A percentile compares a stretch with the other conserved stretches of the same genome.
phyloP scores from a whole-genome alignment of 2,888 invertebrate species.

The Barypeithes pellucidus region DNA sequence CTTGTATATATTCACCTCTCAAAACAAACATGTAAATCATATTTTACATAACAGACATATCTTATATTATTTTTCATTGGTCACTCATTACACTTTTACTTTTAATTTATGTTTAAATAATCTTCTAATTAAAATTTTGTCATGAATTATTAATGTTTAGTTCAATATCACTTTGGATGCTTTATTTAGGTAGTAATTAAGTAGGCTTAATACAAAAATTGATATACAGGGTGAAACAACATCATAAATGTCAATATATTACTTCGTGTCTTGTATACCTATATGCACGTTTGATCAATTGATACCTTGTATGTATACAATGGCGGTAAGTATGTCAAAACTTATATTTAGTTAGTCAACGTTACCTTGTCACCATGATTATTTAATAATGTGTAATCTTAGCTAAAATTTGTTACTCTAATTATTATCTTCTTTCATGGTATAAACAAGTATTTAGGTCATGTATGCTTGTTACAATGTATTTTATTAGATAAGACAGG shows the following conservation, averaged over 20 bases:
- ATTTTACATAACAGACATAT: background rate
- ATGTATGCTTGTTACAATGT: background rate
- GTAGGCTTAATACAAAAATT: background rate
- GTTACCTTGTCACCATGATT: too few species aligned
- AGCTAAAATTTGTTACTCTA: too few species aligned
- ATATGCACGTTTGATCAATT: too few species aligned
- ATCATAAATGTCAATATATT: too few species aligned
- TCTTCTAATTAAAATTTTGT: constrained; percentile 8
- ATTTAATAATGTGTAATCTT: too few species aligned
- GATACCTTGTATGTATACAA: background rate
- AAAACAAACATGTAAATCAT: background rate
- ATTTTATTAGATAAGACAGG: background rate
- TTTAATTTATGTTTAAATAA: constrained; percentile 38
- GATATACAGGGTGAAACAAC: background rate
- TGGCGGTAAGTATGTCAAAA: background rate
- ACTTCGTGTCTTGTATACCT: too few species aligned
- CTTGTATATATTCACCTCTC: background rate
- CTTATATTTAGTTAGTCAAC: background rate
- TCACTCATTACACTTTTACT: constrained; percentile 48
- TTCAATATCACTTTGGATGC: constrained; percentile 1
- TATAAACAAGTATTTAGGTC: background rate
- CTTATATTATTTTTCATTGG: constrained; percentile 19
- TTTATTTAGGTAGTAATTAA: background rate
- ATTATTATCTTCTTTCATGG: too few species aligned
- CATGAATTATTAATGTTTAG: constrained; percentile 3